A percentile compares a stretch with the other conserved stretches of the same genome.
phyloP scores from a whole-genome alignment of 2,888 invertebrate species.

The Aricia artaxerxes region DNA sequence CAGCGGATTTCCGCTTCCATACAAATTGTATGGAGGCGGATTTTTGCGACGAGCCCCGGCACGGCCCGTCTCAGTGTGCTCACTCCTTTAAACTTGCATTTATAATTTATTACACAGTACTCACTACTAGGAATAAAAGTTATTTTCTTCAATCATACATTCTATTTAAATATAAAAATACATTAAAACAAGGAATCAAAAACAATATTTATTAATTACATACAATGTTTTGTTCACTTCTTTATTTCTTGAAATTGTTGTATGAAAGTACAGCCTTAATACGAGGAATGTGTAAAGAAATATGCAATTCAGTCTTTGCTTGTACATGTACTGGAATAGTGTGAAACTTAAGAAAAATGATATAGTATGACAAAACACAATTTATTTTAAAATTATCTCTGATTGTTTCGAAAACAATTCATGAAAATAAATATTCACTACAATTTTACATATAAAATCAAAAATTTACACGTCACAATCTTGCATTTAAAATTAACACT shows the following conservation, averaged over 20 bases:
- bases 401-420: slow-evolving; percentile 17
- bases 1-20: too few relatives aligned
- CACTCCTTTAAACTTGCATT: too few relatives aligned
- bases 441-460: slow-evolving; percentile 22
- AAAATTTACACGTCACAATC: slow-evolving; percentile 24
- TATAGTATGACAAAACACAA: slow-evolving; percentile 31
- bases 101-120: too few relatives aligned
- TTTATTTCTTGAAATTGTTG: slow-evolving; percentile 46
- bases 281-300: slow-evolving; percentile 69
- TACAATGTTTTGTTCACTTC: slow-evolving; percentile 72
- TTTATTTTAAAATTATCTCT: slow-evolving; percentile 24
- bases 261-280: slow-evolving; percentile 68
- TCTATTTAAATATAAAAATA: slow-evolving; percentile 29
- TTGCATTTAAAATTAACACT: slow-evolving; percentile 13
- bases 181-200: slow-evolving; percentile 44
- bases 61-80: too few relatives aligned
- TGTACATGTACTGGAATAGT: slow-evolving; percentile 52
- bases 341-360: slow-evolving; percentile 34
- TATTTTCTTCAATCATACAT: too few relatives aligned
- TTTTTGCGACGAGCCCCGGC: too few relatives aligned
- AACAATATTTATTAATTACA: slow-evolving; percentile 63
- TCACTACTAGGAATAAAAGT: too few relatives aligned
- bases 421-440: slow-evolving; percentile 29
- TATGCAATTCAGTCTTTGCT: slow-evolving; percentile 61
- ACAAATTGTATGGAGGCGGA: too few relatives aligned